These are phyloP conservation scores for Argyrosomus regius DNA, from an alignment of 2,797 vertebrate species.

Conservation along the genomic window DNA sequence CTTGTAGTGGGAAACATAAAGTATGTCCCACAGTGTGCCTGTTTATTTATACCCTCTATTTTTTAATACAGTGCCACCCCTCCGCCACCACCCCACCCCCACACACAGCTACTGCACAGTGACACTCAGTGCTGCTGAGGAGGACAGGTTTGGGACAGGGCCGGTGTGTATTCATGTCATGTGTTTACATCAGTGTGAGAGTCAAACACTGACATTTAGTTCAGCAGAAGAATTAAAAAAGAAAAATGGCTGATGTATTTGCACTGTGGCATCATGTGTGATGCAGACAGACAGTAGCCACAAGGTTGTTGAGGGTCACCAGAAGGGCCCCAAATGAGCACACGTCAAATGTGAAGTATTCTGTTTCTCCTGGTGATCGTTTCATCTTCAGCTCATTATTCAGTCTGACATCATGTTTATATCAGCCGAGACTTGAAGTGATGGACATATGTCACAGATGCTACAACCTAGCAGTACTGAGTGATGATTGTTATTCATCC, in stretches of 20 bases:
- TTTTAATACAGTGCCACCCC: neutral
- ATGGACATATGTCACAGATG: neutral
- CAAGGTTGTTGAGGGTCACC: neutral
- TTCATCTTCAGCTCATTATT: neutral
- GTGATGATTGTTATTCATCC: neutral
- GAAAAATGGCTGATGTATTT: too few species aligned
- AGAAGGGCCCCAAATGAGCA: neutral
- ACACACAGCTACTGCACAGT: too few species aligned
- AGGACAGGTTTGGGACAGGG: neutral
- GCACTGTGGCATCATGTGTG: too few species aligned
- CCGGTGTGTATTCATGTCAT: neutral
- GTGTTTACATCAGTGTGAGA: neutral
- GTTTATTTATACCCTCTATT: constrained; percentile 17
- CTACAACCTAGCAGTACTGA: neutral
- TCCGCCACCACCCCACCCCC: too few species aligned
- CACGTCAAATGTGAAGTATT: neutral
- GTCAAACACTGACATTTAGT: neutral
- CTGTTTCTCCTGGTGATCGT: neutral
- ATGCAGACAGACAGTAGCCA: neutral
- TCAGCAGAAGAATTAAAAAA: neutral
- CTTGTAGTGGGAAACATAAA: constrained; percentile 8
- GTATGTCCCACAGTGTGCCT: neutral
- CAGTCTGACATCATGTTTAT: neutral
- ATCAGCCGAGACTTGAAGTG: neutral
- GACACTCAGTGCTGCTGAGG: neutral